A percentile compares a stretch with the other conserved stretches of the same genome.
Evolutionary conservation across 2,113 vertebrate genomes (phyloP).

Genomic region (Xenus cinereus): DNA sequence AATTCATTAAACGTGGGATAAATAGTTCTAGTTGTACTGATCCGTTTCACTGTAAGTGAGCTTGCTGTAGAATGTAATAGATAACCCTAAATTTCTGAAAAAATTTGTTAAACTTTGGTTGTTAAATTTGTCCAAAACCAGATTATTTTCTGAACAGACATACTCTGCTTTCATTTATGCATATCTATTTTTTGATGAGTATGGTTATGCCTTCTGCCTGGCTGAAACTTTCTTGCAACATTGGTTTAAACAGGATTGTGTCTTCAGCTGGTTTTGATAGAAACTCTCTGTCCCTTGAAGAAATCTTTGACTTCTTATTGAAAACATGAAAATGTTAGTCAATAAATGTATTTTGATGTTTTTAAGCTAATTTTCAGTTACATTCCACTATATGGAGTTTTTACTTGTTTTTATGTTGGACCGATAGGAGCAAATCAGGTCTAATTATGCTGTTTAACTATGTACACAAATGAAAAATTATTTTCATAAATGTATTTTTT

Average conservation of each 20-base stretch:
- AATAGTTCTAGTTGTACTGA: not conserved
- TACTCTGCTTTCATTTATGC: not conserved
- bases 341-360: not conserved
- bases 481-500: not conserved
- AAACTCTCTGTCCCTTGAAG: not conserved
- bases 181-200: not conserved
- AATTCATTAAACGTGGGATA: not conserved
- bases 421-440: not conserved
- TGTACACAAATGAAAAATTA: not conserved
- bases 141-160: not conserved
- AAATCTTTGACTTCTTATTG: not conserved
- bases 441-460: not conserved
- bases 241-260: not conserved
- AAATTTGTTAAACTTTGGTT: not conserved
- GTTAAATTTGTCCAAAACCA: not conserved
- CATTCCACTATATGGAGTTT: not conserved
- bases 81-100: not conserved
- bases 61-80: not conserved
- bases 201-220: not conserved
- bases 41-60: not conserved
- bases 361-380: not conserved
- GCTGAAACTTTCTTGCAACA: not conserved
- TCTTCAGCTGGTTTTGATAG: not conserved
- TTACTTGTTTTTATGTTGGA: not conserved
- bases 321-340: not conserved